Evolutionary conservation across 2,888 invertebrate species (phyloP).

Genomic region (Drosophila prolongata): DNA sequence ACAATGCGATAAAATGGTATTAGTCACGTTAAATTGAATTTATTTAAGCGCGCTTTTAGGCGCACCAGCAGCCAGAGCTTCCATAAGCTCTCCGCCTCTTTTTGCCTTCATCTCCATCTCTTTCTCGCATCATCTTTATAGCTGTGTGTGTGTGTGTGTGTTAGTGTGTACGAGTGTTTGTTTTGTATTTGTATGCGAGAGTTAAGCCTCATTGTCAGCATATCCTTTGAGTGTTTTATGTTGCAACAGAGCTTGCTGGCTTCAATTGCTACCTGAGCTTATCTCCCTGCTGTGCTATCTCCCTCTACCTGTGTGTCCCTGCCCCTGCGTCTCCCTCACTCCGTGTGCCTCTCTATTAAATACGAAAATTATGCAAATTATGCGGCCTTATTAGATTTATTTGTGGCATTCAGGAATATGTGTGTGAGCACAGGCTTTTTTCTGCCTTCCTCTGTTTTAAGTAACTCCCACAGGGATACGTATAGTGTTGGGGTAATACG

Average conservation of each 20-base stretch:
- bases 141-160: conserved; percentile 9
- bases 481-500: not conserved
- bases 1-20: conserved; percentile 79
- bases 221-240: conserved; percentile 80
- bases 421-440: conserved; percentile 26
- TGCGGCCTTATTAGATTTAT: conserved; percentile 78
- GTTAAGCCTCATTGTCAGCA: conserved; percentile 78
- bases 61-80: conserved; percentile 56
- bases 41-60: conserved; percentile 80
- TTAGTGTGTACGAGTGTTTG: conserved; percentile 1
- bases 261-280: conserved; percentile 64
- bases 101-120: not conserved
- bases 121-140: conserved; percentile 16
- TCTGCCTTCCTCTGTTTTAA: conserved; percentile 49
- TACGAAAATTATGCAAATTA: conserved; percentile 81
- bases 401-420: conserved; percentile 63
- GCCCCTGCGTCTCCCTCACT: not conserved
- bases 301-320: not conserved
- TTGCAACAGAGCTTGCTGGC: conserved; percentile 51
- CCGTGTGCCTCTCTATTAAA: conserved; percentile 64
- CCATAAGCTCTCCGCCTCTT: conserved; percentile 19
- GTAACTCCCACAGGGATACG: conserved; percentile 61
- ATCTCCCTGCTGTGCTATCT: conserved; percentile 11
- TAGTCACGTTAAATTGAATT: conserved; percentile 81
- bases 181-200: conserved; percentile 42